Evolutionary conservation across 2,113 vertebrate genomes (phyloP).

Genomic region (Pristiophorus japonicus): DNA sequence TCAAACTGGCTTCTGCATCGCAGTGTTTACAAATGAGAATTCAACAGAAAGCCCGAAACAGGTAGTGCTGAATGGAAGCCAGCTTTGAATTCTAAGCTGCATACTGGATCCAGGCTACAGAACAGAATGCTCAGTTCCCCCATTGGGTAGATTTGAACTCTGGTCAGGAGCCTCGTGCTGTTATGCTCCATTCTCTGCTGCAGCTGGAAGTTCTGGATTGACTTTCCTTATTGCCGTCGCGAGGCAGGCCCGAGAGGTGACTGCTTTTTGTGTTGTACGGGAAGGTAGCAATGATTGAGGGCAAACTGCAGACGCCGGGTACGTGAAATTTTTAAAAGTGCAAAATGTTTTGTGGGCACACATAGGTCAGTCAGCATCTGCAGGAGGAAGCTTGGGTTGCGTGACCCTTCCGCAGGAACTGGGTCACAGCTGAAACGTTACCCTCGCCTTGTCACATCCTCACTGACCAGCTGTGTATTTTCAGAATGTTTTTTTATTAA

Average conservation of each 20-base stretch:
- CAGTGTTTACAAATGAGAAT: neutral
- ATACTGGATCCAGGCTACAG: neutral
- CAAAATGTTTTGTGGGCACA: neutral
- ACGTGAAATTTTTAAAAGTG: neutral
- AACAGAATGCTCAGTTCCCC: neutral
- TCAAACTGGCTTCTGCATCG: neutral
- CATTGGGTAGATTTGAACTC: neutral
- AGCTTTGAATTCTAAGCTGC: neutral
- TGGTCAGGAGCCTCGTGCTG: neutral
- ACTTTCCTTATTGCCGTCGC: neutral
- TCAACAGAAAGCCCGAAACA: neutral
- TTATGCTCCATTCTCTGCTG: neutral
- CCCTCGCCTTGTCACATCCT: neutral
- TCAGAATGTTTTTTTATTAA: neutral
- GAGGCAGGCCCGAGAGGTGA: neutral
- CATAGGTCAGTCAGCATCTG: neutral
- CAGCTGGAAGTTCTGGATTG: too few species aligned
- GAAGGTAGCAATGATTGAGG: neutral
- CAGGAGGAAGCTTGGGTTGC: neutral
- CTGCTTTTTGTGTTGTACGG: neutral
- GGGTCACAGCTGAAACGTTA: neutral
- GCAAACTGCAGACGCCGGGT: neutral
- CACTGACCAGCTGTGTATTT: neutral
- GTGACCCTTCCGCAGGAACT: neutral
- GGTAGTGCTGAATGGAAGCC: neutral